These are phyloP conservation scores for Bufotes viridis DNA, from an alignment of 2,797 vertebrate genomes.

Conservation along the genomic window DNA sequence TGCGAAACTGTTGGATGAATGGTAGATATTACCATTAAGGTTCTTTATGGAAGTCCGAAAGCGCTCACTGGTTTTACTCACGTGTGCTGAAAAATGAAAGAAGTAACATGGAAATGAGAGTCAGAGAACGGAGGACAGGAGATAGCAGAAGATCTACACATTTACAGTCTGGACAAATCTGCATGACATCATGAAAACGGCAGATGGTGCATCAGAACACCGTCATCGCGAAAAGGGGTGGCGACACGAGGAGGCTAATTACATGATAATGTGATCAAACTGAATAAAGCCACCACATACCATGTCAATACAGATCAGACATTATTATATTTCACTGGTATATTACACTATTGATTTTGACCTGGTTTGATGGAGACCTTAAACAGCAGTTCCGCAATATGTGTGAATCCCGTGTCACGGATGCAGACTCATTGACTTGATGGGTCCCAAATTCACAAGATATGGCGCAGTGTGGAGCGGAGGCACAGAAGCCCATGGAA, in stretches of 20 bases:
- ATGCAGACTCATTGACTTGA: no score
- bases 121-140: slow-evolving; percentile 46
- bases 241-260: not conserved
- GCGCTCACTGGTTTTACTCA: slow-evolving; percentile 63
- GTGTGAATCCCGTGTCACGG: no score
- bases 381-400: no score
- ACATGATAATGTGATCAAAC: not conserved
- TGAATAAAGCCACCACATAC: not conserved
- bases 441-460: no score
- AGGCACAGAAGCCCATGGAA: no score
- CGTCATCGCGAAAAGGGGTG: not conserved
- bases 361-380: no score
- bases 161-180: not conserved
- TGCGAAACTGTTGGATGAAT: slow-evolving; percentile 63
- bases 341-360: no score
- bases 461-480: no score
- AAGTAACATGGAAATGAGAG: slow-evolving; percentile 41
- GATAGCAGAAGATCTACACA: slow-evolving; percentile 40
- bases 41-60: slow-evolving; percentile 61
- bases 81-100: slow-evolving; percentile 59
- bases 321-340: not conserved
- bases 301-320: no score
- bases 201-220: not conserved
- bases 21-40: slow-evolving; percentile 60
- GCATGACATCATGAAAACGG: not conserved